Percentiles rank a stretch among this genome's conserved stretches.
phyloP scores from a whole-genome alignment of 2,113 vertebrate genomes.

The Burhinus bistriatus region DNA sequence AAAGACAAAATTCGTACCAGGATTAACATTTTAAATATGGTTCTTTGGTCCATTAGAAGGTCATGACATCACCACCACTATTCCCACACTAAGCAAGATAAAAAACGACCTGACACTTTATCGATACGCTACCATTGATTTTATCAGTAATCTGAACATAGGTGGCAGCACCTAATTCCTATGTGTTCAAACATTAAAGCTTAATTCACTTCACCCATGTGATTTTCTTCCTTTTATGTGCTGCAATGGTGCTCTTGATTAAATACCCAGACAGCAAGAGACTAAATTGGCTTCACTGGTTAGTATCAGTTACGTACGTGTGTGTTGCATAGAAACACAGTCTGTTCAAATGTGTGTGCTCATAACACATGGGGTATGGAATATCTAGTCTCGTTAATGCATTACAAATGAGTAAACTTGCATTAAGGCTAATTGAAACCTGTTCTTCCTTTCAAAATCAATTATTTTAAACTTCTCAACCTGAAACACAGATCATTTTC shows the following conservation, averaged over 20 bases:
- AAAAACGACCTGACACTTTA: background rate
- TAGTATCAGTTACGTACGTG: background rate
- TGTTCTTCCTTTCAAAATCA: slow-evolving; percentile 8
- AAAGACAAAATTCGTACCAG: slow-evolving; percentile 5
- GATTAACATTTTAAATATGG: slow-evolving; percentile 54
- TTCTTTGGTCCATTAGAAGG: slow-evolving; percentile 51
- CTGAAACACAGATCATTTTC: background rate
- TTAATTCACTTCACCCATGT: slow-evolving; percentile 36
- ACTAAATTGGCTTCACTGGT: background rate
- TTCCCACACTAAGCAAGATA: background rate
- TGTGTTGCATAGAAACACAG: background rate
- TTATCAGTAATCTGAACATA: slow-evolving; percentile 6
- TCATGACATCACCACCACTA: slow-evolving; percentile 27
- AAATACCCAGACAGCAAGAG: slow-evolving; percentile 39
- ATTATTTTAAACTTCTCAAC: slow-evolving; percentile 33
- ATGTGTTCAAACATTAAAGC: slow-evolving; percentile 31
- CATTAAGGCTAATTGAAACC: slow-evolving; percentile 6
- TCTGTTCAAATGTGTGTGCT: background rate
- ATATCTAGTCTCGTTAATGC: background rate
- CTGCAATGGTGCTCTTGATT: slow-evolving; percentile 36
- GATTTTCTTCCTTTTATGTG: slow-evolving; percentile 47
- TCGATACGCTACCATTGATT: slow-evolving; percentile 46
- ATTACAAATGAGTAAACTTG: background rate
- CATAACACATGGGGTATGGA: background rate
- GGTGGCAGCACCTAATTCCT: background rate